These are phyloP conservation scores for Drosophila sp. DNA, from an alignment of 1,140 invertebrate species.

Conservation along the genomic window DNA sequence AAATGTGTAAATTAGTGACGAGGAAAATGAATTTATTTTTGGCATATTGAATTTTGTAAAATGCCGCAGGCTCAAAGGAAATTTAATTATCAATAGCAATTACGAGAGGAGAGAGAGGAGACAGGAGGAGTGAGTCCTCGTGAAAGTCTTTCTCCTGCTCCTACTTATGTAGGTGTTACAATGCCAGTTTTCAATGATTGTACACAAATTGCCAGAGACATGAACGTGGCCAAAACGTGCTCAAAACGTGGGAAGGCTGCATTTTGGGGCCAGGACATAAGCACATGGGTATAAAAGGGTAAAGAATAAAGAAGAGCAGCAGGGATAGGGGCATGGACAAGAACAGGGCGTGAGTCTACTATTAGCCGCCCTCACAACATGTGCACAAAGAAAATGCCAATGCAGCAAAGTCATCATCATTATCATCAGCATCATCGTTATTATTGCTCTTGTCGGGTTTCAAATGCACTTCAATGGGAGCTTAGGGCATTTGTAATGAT, in stretches of 20 bases:
- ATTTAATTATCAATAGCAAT: conserved; percentile 46
- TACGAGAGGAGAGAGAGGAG: background rate
- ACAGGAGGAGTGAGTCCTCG: too few relatives aligned
- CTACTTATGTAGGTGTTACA: conserved; percentile 24
- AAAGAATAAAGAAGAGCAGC: background rate
- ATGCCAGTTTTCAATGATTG: conserved; percentile 24
- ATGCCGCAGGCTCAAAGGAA: conserved; percentile 29
- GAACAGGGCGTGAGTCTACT: conserved; percentile 28
- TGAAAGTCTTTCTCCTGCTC: too few relatives aligned
- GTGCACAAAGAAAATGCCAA: conserved; percentile 50
- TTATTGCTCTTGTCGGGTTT: conserved; percentile 1
- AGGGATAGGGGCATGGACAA: too few relatives aligned
- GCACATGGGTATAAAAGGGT: too few relatives aligned
- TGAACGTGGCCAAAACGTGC: conserved; percentile 8
- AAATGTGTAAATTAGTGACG: background rate
- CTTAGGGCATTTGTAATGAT: conserved; percentile 73
- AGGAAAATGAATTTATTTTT: conserved; percentile 29
- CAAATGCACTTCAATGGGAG: conserved; percentile 49
- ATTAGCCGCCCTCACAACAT: conserved; percentile 54
- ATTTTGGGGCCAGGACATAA: conserved; percentile 3
- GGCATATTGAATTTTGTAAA: conserved; percentile 31
- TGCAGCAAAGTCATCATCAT: conserved; percentile 21
- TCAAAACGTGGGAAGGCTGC: conserved; percentile 12
- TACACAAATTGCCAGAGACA: conserved; percentile 44
- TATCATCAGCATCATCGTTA: conserved; percentile 11